phyloP scores from a whole-genome alignment of 2,797 vertebrate genomes.

The Arremon brunneinucha region DNA sequence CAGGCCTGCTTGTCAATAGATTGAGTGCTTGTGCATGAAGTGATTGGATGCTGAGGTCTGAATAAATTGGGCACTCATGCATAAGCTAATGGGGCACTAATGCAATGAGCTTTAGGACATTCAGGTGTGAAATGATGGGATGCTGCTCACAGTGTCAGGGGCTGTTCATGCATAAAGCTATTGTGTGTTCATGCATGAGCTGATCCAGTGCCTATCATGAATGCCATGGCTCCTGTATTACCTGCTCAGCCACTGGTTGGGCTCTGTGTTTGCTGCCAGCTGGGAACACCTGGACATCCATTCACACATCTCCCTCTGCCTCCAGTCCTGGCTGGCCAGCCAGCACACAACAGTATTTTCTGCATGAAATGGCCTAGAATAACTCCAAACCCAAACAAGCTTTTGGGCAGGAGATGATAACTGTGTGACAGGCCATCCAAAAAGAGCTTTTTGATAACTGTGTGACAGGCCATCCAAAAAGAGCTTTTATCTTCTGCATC shows the following conservation, averaged over 20 bases:
- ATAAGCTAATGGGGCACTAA: neutral
- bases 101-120: neutral
- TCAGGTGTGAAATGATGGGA: neutral
- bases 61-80: neutral
- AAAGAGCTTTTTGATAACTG: neutral
- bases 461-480: neutral
- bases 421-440: neutral
- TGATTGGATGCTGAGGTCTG: neutral
- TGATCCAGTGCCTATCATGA: rapidly evolving
- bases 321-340: neutral
- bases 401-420: neutral
- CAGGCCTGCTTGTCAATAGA: neutral
- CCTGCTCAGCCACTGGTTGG: neutral
- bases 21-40: neutral
- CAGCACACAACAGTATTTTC: neutral
- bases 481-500: neutral
- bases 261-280: neutral
- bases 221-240: neutral
- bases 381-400: neutral
- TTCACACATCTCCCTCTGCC: neutral
- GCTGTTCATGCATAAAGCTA: neutral
- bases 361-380: neutral
- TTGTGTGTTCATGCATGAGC: rapidly evolving
- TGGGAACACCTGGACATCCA: rapidly evolving
- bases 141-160: neutral